A percentile compares a stretch with the other conserved stretches of the same genome.
These are phyloP conservation scores for Trachurus trachurus DNA, from an alignment of 2,797 vertebrate species.

Conservation along the genomic window DNA sequence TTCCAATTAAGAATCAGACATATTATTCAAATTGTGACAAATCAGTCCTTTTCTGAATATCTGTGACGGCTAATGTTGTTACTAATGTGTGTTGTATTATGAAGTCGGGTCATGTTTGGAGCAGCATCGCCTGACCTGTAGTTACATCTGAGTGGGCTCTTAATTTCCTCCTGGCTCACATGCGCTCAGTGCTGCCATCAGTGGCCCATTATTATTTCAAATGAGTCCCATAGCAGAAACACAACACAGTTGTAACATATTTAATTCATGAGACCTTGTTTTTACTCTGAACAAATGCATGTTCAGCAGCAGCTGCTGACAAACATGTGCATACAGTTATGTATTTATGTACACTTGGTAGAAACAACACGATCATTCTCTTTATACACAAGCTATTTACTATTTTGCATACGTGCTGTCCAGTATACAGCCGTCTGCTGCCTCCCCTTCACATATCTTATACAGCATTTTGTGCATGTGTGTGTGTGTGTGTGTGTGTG, in stretches of 20 bases:
- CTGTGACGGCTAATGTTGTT: not conserved
- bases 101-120: not conserved
- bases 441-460: slow-evolving; percentile 24
- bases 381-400: not conserved
- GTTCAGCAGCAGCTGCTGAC: not conserved
- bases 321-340: not conserved
- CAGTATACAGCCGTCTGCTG: slow-evolving; percentile 20
- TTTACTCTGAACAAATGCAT: not conserved
- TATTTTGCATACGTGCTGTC: not conserved
- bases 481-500: too few relatives aligned
- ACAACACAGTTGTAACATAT: not conserved
- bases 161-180: not conserved
- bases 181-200: not conserved
- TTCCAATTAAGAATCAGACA: too few relatives aligned
- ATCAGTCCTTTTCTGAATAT: not conserved
- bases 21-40: not conserved
- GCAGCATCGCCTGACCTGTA: not conserved
- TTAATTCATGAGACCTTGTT: not conserved
- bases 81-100: not conserved
- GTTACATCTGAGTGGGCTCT: not conserved
- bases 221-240: not conserved
- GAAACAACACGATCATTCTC: not conserved
- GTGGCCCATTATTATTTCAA: slow-evolving; percentile 1
- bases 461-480: not conserved
- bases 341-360: not conserved